Evolutionary conservation across 2,797 vertebrate species (phyloP), one percentile per base, ranked within the genome.

Genomic region (Hozukius guyotensis): DNA sequence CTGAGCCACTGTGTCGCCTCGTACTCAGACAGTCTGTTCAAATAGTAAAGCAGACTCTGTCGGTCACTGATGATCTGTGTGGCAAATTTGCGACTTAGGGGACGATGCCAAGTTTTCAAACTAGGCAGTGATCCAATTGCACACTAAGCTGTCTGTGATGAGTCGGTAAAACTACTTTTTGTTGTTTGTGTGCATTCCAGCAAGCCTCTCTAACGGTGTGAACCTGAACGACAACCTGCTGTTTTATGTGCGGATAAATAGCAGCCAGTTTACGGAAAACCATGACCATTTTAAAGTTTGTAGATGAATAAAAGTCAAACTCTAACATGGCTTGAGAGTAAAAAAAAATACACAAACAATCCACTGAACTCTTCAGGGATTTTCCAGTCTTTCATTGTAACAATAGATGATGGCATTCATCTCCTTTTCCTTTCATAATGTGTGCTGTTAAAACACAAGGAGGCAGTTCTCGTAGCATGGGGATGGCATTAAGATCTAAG

Each of bases 71-170:
- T 31, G 77, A 72, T 76, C 71, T 72, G 25, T 63, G 46, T 27
- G 46, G 27, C n/a, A 67, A 52, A 72, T 75, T 63, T 76, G 68
- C 18, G 1, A 72, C 36, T 71, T 42, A 4, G 22, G 32, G 24
- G 9, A 34, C 22, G 3, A 31, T 63, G 82, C 49, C 65, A 77
- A 31, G 55, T 75, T 77, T 80, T 67, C 46, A 67, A 59, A 67
- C 18, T 53, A 52, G 69, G 69, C 74, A 83, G 62, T 4, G 11
- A 73, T 83, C 56, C 67, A 80, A 14, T 6, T 79, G 27, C 65
- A 72, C 29, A 60, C 65, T 61, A 56, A 68, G 38, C 56, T 46
- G 25, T 60, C 66, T 72, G 46, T 49, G 72, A 80, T 56, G 60
- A 66, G 65, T 49, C 20, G 2, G 16, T 27, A 25, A 70, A 68